Evolutionary conservation across 2,888 invertebrate genomes (phyloP).

Genomic region (Nysson spinosus): DNA sequence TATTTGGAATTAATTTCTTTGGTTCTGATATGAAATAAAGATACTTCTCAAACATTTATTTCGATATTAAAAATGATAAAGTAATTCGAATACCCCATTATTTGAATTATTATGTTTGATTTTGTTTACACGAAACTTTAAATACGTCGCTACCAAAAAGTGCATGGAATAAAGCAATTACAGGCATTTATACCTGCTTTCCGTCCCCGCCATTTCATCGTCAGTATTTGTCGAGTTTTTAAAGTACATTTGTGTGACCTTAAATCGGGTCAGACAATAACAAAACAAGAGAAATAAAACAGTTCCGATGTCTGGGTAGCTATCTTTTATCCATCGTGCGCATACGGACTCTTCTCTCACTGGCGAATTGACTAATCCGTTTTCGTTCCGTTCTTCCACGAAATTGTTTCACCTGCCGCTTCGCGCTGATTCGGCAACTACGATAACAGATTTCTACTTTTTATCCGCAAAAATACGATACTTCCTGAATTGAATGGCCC

Average conservation of each 20-base stretch:
- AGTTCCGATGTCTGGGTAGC: conserved; percentile 12
- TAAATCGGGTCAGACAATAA: conserved; percentile 18
- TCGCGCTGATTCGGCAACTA: conserved; percentile 20
- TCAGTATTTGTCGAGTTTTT: conserved; percentile 2
- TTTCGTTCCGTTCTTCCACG: neutral
- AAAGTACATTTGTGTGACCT: conserved; percentile 4
- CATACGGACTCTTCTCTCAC: neutral
- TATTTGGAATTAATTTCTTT: too few species aligned
- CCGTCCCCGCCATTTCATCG: neutral
- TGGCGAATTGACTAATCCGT: conserved; percentile 27
- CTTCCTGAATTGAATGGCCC: neutral
- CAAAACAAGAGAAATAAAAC: conserved; percentile 9
- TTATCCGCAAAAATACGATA: conserved; percentile 12
- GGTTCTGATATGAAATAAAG: too few species aligned
- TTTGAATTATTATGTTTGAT: too few species aligned
- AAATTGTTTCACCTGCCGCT: conserved; percentile 21
- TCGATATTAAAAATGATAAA: too few species aligned
- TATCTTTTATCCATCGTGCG: conserved; percentile 27
- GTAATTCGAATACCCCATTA: too few species aligned
- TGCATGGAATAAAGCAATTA: too few species aligned
- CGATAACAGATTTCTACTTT: conserved; percentile 7
- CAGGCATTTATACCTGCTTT: neutral
- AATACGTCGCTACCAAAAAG: too few species aligned
- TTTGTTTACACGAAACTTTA: too few species aligned
- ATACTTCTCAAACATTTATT: too few species aligned